Evolutionary conservation across 2,113 vertebrate species (phyloP).

Genomic region (Leptosomus discolor): DNA sequence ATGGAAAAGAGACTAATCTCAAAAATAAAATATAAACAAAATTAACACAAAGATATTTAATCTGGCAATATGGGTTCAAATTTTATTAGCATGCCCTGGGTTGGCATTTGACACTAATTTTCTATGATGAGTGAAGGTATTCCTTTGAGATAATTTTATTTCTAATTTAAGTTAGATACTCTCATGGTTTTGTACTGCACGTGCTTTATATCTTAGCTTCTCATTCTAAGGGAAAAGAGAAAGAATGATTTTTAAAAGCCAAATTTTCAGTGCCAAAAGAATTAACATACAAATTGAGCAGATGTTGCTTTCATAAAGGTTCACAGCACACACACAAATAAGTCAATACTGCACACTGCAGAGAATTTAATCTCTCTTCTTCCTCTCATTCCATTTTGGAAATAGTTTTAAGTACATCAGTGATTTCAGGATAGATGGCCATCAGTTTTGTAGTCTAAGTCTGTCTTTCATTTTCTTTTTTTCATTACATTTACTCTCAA

Average conservation of each 20-base stretch:
- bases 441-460: not conserved
- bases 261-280: conserved; percentile 40
- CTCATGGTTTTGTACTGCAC: not conserved
- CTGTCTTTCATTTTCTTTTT: not conserved
- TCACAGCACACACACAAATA: not conserved
- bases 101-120: not conserved
- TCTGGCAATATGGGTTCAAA: not conserved
- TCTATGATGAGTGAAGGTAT: not conserved
- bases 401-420: not conserved
- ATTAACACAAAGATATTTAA: not conserved
- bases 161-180: not conserved
- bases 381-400: not conserved
- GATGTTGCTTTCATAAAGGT: conserved; percentile 58
- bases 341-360: not conserved
- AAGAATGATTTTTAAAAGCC: conserved; percentile 21
- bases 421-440: not conserved
- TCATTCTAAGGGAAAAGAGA: not conserved
- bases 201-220: conserved; percentile 35
- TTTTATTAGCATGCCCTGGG: not conserved
- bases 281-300: conserved; percentile 68
- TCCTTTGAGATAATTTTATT: not conserved
- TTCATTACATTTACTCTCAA: not conserved
- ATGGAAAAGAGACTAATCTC: not conserved
- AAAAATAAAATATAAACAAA: not conserved
- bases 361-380: not conserved